These are phyloP conservation scores for Scomber japonicus DNA, from an alignment of 2,113 vertebrate species.

Conservation along the genomic window DNA sequence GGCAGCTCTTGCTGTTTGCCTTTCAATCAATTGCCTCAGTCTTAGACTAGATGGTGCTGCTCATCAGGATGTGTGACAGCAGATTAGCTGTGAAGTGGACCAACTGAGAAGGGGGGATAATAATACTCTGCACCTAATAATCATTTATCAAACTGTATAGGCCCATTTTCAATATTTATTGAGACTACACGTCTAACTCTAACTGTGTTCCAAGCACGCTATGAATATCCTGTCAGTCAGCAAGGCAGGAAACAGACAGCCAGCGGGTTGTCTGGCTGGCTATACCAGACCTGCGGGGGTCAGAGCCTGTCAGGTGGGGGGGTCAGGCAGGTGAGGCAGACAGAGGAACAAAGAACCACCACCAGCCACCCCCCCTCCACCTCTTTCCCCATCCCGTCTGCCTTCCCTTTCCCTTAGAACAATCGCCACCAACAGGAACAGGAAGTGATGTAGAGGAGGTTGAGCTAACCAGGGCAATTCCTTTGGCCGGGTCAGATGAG, in stretches of 20 bases:
- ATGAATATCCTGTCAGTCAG: conserved; percentile 72
- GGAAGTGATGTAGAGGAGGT: conserved; percentile 77
- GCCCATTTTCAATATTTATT: not conserved
- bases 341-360: conserved; percentile 65
- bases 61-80: too few relatives aligned
- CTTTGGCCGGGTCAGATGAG: conserved; percentile 56
- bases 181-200: not conserved
- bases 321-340: conserved; percentile 71
- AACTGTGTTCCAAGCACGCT: conserved; percentile 27
- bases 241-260: conserved; percentile 63
- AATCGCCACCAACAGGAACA: conserved; percentile 76
- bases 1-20: too few relatives aligned
- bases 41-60: too few relatives aligned
- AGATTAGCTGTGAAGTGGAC: too few relatives aligned
- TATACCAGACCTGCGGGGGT: conserved; percentile 59
- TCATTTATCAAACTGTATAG: too few relatives aligned
- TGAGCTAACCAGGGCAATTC: conserved; percentile 73
- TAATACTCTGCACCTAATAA: too few relatives aligned
- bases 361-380: not conserved
- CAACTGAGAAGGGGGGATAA: too few relatives aligned
- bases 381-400: conserved; percentile 58
- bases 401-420: conserved; percentile 75
- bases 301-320: conserved; percentile 69
- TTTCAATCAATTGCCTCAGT: too few relatives aligned
- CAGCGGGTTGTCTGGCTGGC: conserved; percentile 53